Percentiles rank a stretch among this genome's conserved stretches.
These are phyloP conservation scores for Tachysurus fulvidraco DNA, from an alignment of 2,113 vertebrate species.

Conservation along the genomic window DNA sequence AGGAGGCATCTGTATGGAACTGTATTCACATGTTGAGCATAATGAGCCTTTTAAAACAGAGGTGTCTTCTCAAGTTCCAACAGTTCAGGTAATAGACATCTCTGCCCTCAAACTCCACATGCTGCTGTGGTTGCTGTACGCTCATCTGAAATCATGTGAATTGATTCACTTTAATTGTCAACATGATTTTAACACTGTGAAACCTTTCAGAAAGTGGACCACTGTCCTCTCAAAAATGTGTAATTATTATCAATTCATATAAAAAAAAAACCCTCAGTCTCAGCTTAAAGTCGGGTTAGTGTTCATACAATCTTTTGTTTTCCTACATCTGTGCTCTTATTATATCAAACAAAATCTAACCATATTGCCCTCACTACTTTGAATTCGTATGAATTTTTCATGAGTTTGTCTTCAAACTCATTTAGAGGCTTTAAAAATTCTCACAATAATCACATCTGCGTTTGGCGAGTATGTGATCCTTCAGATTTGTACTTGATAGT, in stretches of 20 bases:
- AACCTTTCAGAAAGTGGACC: background rate
- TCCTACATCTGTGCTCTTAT: background rate
- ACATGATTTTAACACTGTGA: background rate
- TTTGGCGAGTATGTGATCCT: background rate
- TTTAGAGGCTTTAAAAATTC: background rate
- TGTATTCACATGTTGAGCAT: background rate
- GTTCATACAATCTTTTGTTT: background rate
- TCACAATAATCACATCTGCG: background rate
- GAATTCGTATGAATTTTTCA: background rate
- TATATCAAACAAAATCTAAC: background rate
- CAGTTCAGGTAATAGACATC: background rate
- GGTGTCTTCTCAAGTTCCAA: background rate
- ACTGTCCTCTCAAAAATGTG: background rate
- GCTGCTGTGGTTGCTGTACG: background rate
- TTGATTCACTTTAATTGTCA: background rate
- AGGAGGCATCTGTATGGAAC: background rate
- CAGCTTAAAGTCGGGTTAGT: background rate
- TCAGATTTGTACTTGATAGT: background rate
- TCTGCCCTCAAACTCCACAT: background rate
- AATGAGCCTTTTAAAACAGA: slow-evolving; percentile 8
- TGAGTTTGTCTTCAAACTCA: background rate
- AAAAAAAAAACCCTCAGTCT: background rate
- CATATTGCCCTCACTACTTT: background rate
- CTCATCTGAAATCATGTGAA: background rate
- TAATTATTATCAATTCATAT: background rate